Conservation (phyloP, 2,888 invertebrate species). For the Nephrotoma guestfalica region DNA sequence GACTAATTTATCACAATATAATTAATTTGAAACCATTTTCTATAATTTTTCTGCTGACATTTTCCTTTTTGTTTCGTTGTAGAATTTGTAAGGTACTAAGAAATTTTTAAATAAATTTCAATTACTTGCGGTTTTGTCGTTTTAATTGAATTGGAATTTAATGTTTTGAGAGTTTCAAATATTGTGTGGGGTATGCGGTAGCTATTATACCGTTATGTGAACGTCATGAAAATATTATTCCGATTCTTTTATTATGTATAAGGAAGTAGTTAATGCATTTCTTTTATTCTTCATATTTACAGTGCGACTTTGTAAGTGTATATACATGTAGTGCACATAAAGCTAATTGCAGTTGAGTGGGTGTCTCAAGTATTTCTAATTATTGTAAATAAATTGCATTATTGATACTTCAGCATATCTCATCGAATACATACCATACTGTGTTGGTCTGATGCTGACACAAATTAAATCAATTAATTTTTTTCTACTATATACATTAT, state of each 20-base stretch:
- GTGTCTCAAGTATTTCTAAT: neutral
- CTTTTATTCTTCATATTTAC: neutral
- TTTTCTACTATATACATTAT: neutral
- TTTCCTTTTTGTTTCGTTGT: neutral
- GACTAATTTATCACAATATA: neutral
- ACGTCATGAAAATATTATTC: neutral
- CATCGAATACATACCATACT: neutral
- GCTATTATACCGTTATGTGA: neutral
- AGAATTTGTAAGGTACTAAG: neutral
- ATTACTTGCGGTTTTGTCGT: neutral
- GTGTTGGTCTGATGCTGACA: neutral
- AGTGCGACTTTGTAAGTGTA: neutral
- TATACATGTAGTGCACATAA: neutral
- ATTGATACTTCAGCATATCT: too few relatives aligned
- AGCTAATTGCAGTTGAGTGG: neutral
- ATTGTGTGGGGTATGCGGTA: neutral
- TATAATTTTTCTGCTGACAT: neutral
- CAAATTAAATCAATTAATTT: neutral
- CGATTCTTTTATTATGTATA: neutral
- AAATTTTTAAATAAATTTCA: neutral
- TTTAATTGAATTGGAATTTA: neutral
- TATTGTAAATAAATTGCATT: neutral
- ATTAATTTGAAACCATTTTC: neutral
- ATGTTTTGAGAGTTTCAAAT: neutral
- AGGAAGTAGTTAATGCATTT: neutral